Base-by-base conservation (phyloP, 2,797 vertebrate species). In the Helicolenus hilgendorfi region DNA sequence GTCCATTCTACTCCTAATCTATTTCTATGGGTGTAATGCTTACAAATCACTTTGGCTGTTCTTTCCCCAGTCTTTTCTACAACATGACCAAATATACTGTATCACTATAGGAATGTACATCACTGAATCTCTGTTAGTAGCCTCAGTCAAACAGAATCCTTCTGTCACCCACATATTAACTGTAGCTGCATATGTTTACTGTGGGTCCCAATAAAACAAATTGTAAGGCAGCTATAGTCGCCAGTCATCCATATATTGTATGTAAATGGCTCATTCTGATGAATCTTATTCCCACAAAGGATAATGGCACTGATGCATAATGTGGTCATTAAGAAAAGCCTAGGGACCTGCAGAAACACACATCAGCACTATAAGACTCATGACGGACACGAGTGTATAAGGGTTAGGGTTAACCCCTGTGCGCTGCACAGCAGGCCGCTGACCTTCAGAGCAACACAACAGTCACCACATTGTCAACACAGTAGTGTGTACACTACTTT, bases 251-350 rank as follows among this genome's bases (percentile, higher is more conserved):
- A 67, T 77, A 49, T 26, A 86, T 11, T 60, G 59, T 20, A 64
- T 22, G 62, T 36, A 64, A 74, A 84, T 75, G 22, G 29, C 60
- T 87, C 26, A 81, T 86, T 89, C 36, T 55, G 60, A 74, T 36
- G 56, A 82, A 83, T 87, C 26, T 77, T 67, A 79, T 78, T 87
- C 85, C 72, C 72, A 71, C 55, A 31, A 26, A 11, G 38, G 79
- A 89, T 85, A 92, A 92, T 88, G 68, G 68, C 64, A 63, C 24
- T 27, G 35, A 88, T 93, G 84, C 74, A 92, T 93, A 91, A 93
- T 94, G 75, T 79, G 13, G 22, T 86, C 81, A 84, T 93, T 88
- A 92, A 38, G 56, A 79, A 35, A 90, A 87, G 67, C 68, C 36
- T 68, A 71, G 79, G 70, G 70, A 90, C 20, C 65, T 27, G 45